These are phyloP conservation scores for Pachyramphus minor DNA, from an alignment of 2,113 vertebrate species.

Conservation along the genomic window DNA sequence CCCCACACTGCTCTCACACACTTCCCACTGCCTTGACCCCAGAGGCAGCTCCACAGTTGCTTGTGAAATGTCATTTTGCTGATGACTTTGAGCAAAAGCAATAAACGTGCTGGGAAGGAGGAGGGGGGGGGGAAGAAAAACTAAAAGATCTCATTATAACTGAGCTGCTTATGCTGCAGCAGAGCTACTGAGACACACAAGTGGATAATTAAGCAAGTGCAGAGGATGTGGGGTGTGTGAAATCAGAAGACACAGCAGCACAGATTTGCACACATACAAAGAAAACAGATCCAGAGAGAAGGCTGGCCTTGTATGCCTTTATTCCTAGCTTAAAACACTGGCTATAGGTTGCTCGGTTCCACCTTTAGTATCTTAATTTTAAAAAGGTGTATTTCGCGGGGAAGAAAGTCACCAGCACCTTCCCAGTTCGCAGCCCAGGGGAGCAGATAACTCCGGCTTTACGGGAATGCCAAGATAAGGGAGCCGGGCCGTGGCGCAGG, in stretches of 20 bases:
- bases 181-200: not conserved
- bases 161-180: not conserved
- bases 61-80: not conserved
- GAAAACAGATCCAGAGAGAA: not conserved
- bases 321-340: not conserved
- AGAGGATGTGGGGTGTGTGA: not conserved
- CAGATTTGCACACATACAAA: not conserved
- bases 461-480: not conserved
- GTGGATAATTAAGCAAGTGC: not conserved
- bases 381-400: not conserved
- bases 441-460: not conserved
- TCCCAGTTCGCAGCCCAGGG: fast-evolving
- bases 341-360: not conserved
- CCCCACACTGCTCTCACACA: not conserved
- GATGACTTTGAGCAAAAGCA: not conserved
- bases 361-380: no score
- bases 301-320: not conserved
- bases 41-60: not conserved
- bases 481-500: not conserved
- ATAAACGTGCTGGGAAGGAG: not conserved
- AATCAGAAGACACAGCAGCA: not conserved
- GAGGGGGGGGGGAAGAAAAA: not conserved
- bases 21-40: not conserved
- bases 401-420: not conserved
- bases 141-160: not conserved